These are phyloP conservation scores for Muscidifurax raptorellus DNA, from an alignment of 1,140 invertebrate genomes.

Conservation along the genomic window DNA sequence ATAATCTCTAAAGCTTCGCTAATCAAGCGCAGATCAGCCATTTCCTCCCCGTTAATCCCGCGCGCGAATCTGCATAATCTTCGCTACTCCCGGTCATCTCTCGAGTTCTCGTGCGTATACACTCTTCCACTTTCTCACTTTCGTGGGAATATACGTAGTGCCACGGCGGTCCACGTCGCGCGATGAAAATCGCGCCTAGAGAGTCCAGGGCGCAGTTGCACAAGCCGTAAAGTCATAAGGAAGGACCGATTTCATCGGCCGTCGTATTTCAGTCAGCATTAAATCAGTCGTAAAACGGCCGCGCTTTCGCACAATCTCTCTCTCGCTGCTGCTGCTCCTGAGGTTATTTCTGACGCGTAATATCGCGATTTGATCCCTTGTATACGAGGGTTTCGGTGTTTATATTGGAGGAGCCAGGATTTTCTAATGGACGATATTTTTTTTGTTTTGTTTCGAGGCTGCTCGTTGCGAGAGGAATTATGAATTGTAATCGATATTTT, in stretches of 20 bases:
- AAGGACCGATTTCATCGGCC: conserved; percentile 67
- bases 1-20: not conserved
- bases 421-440: not conserved
- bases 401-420: not conserved
- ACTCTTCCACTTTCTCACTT: not conserved
- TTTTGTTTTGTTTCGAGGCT: not conserved
- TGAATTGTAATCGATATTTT: not conserved
- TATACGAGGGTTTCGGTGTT: not conserved
- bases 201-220: conserved; percentile 17
- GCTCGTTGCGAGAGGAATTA: too few relatives aligned
- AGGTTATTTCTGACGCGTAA: conserved; percentile 11
- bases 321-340: not conserved
- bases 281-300: conserved; percentile 66
- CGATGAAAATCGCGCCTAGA: not conserved
- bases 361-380: not conserved
- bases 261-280: conserved; percentile 64
- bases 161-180: not conserved
- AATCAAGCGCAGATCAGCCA: too few relatives aligned
- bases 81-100: not conserved
- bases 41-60: too few relatives aligned
- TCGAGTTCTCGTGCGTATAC: not conserved
- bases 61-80: not conserved
- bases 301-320: conserved; percentile 45
- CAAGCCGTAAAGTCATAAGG: conserved; percentile 62
- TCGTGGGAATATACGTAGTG: not conserved